These are phyloP conservation scores for Eueremaeus valkanovi DNA, from an alignment of 2,888 invertebrate species.

Conservation along the genomic window DNA sequence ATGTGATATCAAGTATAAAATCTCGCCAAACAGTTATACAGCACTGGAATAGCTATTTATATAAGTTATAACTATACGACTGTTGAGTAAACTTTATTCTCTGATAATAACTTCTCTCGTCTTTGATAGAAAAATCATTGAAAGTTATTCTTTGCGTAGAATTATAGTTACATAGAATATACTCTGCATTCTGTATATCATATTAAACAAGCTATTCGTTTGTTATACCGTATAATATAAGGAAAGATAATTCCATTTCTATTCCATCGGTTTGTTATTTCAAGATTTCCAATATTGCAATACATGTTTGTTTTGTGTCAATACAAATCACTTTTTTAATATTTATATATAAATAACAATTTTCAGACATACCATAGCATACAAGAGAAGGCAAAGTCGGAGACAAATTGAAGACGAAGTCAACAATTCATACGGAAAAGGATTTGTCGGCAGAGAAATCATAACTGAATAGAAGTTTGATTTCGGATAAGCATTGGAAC, in stretches of 20 bases:
- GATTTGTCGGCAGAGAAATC: neutral
- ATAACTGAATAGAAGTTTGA: too few species aligned
- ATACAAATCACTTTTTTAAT: slow-evolving; percentile 29
- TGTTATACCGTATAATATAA: neutral
- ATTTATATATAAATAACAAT: slow-evolving; percentile 22
- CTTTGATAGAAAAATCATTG: slow-evolving; percentile 30
- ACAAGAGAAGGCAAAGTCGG: slow-evolving; percentile 3
- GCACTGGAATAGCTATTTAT: neutral
- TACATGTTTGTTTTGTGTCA: slow-evolving; percentile 13
- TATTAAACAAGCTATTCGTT: slow-evolving; percentile 1
- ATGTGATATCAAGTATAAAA: slow-evolving; percentile 33
- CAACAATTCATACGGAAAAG: neutral
- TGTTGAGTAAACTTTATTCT: slow-evolving; percentile 36
- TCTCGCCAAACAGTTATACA: slow-evolving; percentile 16
- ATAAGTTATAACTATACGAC: neutral
- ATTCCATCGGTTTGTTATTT: slow-evolving; percentile 29
- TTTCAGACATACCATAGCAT: neutral
- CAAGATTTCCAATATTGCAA: slow-evolving; percentile 14
- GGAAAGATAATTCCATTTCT: neutral
- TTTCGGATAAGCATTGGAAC: neutral
- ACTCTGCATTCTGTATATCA: neutral
- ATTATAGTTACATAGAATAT: slow-evolving; percentile 18
- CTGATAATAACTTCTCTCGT: slow-evolving; percentile 1
- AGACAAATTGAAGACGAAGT: neutral
- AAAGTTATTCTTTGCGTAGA: slow-evolving; percentile 24